phyloP scores from a whole-genome alignment of 2,113 vertebrate genomes.

The Parus major region DNA sequence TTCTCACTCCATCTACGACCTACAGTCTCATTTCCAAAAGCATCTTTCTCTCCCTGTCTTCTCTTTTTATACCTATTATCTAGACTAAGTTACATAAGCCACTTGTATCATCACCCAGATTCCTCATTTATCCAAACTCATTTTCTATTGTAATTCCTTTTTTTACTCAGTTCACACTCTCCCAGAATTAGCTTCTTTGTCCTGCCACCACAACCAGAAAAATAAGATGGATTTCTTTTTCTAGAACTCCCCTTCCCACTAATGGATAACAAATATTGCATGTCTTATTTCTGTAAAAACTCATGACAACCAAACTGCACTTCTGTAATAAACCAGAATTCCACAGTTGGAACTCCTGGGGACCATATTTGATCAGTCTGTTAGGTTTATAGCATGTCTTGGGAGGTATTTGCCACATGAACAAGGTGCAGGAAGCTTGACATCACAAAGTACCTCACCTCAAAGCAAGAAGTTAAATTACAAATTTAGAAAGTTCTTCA shows the following conservation, averaged over 20 bases:
- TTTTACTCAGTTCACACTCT: not conserved
- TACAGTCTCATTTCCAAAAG: not conserved
- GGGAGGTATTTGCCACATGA: not conserved
- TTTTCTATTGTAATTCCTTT: not conserved
- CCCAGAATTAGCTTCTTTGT: not conserved
- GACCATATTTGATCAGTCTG: not conserved
- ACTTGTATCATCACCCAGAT: constrained; percentile 47
- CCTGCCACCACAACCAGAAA: not conserved
- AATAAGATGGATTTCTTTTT: not conserved
- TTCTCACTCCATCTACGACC: not conserved
- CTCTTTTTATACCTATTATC: constrained; percentile 24
- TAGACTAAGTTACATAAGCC: constrained; percentile 39
- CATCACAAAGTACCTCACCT: not conserved
- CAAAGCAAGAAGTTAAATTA: not conserved
- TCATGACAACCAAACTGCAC: not conserved
- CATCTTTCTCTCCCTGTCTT: not conserved
- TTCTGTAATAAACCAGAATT: not conserved
- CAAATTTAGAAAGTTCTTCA: not conserved
- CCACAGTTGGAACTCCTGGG: not conserved
- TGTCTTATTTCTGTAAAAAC: not conserved
- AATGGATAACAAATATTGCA: not conserved
- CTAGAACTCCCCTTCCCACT: not conserved
- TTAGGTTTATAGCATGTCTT: not conserved
- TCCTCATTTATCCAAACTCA: constrained; percentile 26
- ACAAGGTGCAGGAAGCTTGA: not conserved